These are phyloP conservation scores for Naso thynnoides DNA, from an alignment of 2,797 vertebrate genomes.

Conservation along the genomic window DNA sequence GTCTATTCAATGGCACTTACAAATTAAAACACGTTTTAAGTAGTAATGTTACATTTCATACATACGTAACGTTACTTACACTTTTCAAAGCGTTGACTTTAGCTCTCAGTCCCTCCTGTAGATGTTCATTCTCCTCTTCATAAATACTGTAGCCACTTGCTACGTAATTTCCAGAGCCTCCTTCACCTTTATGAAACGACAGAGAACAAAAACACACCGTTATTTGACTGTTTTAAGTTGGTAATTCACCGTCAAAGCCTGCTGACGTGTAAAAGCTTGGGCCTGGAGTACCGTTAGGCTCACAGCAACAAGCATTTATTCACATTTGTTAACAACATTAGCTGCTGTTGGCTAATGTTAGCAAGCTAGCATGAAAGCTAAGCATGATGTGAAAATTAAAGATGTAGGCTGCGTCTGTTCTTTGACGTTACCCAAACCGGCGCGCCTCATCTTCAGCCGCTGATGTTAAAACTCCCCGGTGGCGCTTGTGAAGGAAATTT, in stretches of 20 bases:
- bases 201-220: neutral
- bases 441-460: conserved; percentile 81
- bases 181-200: conserved; percentile 75
- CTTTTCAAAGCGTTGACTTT: conserved; percentile 96
- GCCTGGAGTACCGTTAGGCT: neutral
- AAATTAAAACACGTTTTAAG: too few relatives aligned
- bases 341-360: conserved; percentile 4
- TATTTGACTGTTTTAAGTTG: accelerated
- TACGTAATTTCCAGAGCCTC: conserved; percentile 78
- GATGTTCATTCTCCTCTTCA: conserved; percentile 95
- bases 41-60: accelerated
- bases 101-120: conserved; percentile 91
- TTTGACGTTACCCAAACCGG: conserved; percentile 84
- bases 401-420: conserved; percentile 22
- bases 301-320: neutral
- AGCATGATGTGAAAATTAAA: neutral
- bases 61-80: conserved; percentile 84
- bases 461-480: neutral
- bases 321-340: conserved; percentile 1
- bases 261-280: neutral
- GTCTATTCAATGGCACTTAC: neutral
- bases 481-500: neutral
- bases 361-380: conserved; percentile 35
- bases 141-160: conserved; percentile 94
- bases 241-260: neutral